These are phyloP conservation scores for Camponotus pennsylvanicus DNA, from an alignment of 1,140 invertebrate genomes.

Conservation along the genomic window DNA sequence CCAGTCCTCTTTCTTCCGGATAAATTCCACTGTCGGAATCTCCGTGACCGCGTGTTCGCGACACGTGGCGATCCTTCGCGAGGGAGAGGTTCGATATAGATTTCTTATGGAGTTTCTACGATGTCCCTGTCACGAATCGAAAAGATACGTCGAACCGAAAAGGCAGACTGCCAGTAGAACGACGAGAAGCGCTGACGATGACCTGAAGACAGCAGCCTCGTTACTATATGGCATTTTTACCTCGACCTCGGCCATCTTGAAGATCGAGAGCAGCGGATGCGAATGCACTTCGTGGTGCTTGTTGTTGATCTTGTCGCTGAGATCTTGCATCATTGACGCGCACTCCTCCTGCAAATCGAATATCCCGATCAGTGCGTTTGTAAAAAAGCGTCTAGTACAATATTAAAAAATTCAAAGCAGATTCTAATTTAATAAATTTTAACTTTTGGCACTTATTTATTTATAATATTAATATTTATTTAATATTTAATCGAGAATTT, in stretches of 20 bases:
- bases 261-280: slow-evolving; percentile 94
- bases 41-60: not conserved
- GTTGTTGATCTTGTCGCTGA: slow-evolving; percentile 94
- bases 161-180: slow-evolving; percentile 69
- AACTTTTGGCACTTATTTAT: no score
- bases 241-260: slow-evolving; percentile 96
- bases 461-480: no score
- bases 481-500: not conserved
- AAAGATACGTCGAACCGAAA: slow-evolving; percentile 63
- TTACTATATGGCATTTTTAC: slow-evolving; percentile 86
- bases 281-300: slow-evolving; percentile 94
- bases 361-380: not conserved
- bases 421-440: not conserved
- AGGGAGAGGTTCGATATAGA: slow-evolving; percentile 46
- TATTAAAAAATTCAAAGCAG: not conserved
- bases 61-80: slow-evolving; percentile 34
- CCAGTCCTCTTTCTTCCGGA: slow-evolving; percentile 9
- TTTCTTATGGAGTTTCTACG: not conserved
- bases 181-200: slow-evolving; percentile 68
- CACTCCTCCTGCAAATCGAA: slow-evolving; percentile 92
- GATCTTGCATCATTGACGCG: slow-evolving; percentile 91
- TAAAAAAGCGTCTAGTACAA: not conserved
- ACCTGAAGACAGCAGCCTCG: slow-evolving; percentile 64
- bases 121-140: slow-evolving; percentile 69
- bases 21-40: not conserved